Base-by-base conservation (phyloP, 2,888 invertebrate species). In the Rhodophaea formosa region DNA sequence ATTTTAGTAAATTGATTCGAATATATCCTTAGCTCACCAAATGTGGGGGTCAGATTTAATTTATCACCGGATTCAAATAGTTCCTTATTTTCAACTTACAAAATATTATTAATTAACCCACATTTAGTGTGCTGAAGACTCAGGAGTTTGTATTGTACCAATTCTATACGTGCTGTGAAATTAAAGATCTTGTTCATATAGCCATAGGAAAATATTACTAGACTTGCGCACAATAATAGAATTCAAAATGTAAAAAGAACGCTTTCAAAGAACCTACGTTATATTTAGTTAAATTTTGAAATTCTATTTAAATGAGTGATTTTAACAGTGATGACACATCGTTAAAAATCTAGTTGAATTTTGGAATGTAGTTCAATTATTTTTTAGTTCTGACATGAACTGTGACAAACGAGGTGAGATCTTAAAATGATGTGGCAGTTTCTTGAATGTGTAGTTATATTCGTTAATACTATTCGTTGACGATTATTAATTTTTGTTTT, bases 131-230 rank as follows among this genome's bases (percentile, higher is more conserved):
- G 12, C 17, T 1, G 17, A 29, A 30, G 30, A 46, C 10, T 23
- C 2, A 23, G 47, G 47, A 30, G 30, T 75, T 74, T 69, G 77
- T 73, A 74, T 70, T 59, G 71, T 74, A 82, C 70, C 79, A 80
- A 72, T 80, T 80, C 65, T 77, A 64, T 56, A 66, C 61, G 78
- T 76, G 80, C 80, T 82, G 77, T 81, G 80, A 71, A 73, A 66
- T 71, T 77, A 64, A 68, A 70, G 72, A 66, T 66, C 69, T 72
- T 77, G 74, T 74, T 75, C 67, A 77, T 75, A 73, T 75, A 77
- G 65, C 30, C 63, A 59, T 74, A 69, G 72, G 71, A 67, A 62
- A 62, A 57, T 62, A 52, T 65, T 56, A 23, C 12, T 30, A n/a
- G 3, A 17, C 7, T 42, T n/a, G 12, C 29, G 46, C 46, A 32